phyloP scores from a whole-genome alignment of 2,888 invertebrate genomes.

The Xylophagus ater region DNA sequence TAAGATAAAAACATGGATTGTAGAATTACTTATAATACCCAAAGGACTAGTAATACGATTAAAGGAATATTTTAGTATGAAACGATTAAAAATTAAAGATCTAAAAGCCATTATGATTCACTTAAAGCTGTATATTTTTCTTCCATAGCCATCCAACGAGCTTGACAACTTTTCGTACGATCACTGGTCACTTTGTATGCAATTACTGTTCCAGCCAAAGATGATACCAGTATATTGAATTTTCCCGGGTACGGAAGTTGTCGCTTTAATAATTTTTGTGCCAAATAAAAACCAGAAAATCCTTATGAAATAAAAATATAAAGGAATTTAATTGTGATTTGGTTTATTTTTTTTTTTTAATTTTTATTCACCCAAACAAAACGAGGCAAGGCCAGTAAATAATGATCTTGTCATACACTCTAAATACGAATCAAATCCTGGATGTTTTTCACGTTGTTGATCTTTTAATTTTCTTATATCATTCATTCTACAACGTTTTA shows the following conservation, averaged over 20 bases:
- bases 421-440: conserved; percentile 39
- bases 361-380: conserved; percentile 33
- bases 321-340: neutral
- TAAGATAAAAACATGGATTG: too few species aligned
- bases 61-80: too few species aligned
- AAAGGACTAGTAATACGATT: too few species aligned
- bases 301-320: conserved; percentile 24
- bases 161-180: conserved; percentile 38
- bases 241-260: conserved; percentile 33
- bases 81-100: too few species aligned
- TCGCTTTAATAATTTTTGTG: conserved; percentile 33
- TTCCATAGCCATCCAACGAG: conserved; percentile 41
- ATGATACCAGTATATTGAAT: conserved; percentile 34
- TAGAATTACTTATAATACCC: too few species aligned
- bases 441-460: conserved; percentile 38
- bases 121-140: conserved; percentile 37
- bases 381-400: conserved; percentile 39
- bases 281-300: conserved; percentile 39
- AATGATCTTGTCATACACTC: conserved; percentile 41
- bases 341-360: neutral
- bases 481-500: conserved; percentile 30
- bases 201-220: conserved; percentile 28
- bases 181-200: conserved; percentile 36
- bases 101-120: too few species aligned
- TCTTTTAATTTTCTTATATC: conserved; percentile 38